Evolutionary conservation across 1,140 invertebrate genomes (phyloP), one percentile per base, ranked within the genome.

Genomic region (Pristionchus pacificus): DNA sequence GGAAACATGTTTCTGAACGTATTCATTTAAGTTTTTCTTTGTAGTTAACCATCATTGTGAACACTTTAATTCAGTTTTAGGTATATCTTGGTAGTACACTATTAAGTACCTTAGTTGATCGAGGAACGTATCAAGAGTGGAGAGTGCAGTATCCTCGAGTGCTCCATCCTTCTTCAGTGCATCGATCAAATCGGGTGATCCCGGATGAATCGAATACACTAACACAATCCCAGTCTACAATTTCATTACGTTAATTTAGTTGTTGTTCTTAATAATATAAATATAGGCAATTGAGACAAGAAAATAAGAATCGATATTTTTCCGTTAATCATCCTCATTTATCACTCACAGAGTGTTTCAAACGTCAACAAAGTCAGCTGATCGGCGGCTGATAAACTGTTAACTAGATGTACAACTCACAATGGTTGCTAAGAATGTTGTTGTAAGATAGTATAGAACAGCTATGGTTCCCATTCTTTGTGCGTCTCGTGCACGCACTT

Each of bases 101-200:
- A 13, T 6, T 31, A 75, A 68, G 19, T 60, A 95, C 93, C 94
- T 90, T 78, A 96, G 87, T 77, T 97, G 88, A 88, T 98, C 95
- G 80, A 98, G 87, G 31, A 97, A 86, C 1, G 93, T 95, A 83
- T 98, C 95, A 1, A 90, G 87, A 0, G 93, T 93, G 38, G 92
- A 89, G 2, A 92, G 89, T 74, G 85, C 83, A 38, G 85, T 84
- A 57, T 86, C 84, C 27, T 85, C 84, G 14, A 74, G 89, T 60
- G 89, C 88, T 61, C 85, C 84, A 1, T 86, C 81, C 3, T 65
- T 79, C 19, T 19, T 19, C 64, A 83, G 72, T 76, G 83, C 81
- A 13, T 84, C 84, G 55, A 72, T 80, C 49, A 86, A 86, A 15
- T 81, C 79, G 19, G 87, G 78, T 62, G 85, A 86, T 27, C 94